Base-by-base conservation (phyloP, 2,888 invertebrate species). In the Rotaria magnacalcarata region DNA sequence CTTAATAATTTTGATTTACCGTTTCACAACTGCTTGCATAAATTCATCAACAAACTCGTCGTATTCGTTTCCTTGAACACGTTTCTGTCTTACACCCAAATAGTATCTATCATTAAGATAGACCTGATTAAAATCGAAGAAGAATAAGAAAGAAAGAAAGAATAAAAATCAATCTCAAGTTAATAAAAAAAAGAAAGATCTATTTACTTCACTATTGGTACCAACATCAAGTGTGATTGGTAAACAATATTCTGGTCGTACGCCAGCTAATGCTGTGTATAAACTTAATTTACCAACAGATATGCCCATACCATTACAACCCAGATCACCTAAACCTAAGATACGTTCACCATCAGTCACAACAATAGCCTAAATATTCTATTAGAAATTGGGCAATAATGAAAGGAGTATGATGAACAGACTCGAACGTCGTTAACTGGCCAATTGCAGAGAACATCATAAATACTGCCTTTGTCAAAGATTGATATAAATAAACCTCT, bases 261-360 rank as follows among this genome's bases (percentile, higher is more conserved):
- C 96, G 87, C 97, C 97, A 50, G 96, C 98, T 87, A 99, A 92
- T 0, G 97, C 98, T 7, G 98, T 97, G 92, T 99, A 99, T 19
- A 99, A 93, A 7, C 97, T 94, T 88, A 99, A 92, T 92, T 99
- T 99, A 88, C 99, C 99, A 75, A 97, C 94, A 1, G 99, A 98
- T 89, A 99, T 99, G 87, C 98, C 99, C 97, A 99, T 99, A 24
- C 99, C 99, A 90, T 95, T 95, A 7, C 96, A 96, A 16, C 99
- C 99, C 88, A 98, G 93, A 92, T 99, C 99, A 4, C 99, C 99
- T 85, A 99, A 93, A 8, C 99, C 99, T 86, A 99, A 93, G 90
- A 99, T 99, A 86, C 99, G 93, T 91, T 99, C 98, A 34, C 99
- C 99, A 91, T 99, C 99, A 0, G 99, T 99, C 75, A 98, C 97